Evolutionary conservation across 2,113 vertebrate genomes (phyloP).

Genomic region (Pseudorectes ferrugineus): DNA sequence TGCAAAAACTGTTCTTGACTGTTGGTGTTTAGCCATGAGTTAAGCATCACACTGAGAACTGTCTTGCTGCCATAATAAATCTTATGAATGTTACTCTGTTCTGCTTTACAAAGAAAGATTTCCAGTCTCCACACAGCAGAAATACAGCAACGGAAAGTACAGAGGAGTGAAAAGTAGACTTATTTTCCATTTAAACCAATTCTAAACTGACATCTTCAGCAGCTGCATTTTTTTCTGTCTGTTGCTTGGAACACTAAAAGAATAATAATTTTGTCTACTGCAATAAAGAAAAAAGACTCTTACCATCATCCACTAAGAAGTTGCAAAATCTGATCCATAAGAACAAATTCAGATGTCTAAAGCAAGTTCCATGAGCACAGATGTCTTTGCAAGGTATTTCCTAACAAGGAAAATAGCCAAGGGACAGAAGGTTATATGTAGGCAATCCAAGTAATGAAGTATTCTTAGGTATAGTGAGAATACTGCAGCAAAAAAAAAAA

Average conservation of each 20-base stretch:
- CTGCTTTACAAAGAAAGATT: not conserved
- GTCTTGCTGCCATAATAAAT: not conserved
- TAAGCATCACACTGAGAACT: not conserved
- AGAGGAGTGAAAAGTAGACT: not conserved
- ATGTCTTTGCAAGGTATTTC: conserved; percentile 46
- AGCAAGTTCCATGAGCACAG: not conserved
- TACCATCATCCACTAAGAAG: not conserved
- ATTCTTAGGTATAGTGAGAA: conserved; percentile 24
- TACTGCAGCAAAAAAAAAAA: not conserved
- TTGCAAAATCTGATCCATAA: not conserved
- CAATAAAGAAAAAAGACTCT: not conserved
- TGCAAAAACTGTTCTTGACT: not conserved
- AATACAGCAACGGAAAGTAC: not conserved
- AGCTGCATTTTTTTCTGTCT: not conserved
- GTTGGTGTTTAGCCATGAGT: not conserved
- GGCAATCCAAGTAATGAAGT: conserved; percentile 44
- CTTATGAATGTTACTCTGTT: not conserved
- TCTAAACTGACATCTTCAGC: not conserved
- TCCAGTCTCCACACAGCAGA: not conserved
- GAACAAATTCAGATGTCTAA: not conserved
- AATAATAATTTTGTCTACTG: not conserved
- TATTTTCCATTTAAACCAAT: not conserved
- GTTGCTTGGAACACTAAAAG: not conserved
- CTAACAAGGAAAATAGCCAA: conserved; percentile 51
- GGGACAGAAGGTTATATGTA: conserved; percentile 43